Evolutionary conservation across 1,140 invertebrate species (phyloP).

Genomic region (Eumeta japonica): DNA sequence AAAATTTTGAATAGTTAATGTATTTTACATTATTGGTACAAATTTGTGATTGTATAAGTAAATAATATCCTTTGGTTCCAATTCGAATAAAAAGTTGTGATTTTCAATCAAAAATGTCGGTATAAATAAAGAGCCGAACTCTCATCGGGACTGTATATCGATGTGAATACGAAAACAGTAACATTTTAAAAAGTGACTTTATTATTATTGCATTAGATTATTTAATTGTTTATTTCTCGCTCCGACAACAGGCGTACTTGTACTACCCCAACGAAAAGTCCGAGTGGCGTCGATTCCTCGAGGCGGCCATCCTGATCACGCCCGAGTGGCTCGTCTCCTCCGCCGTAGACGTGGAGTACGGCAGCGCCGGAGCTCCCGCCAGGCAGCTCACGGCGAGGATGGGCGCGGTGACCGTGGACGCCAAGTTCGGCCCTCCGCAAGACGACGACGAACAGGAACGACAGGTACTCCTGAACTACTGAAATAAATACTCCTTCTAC

Average conservation of each 20-base stretch:
- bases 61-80: neutral
- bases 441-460: conserved; percentile 46
- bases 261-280: conserved; percentile 35
- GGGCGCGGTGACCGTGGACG: conserved; percentile 29
- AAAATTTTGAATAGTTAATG: neutral
- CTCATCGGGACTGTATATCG: neutral
- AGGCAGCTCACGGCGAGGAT: conserved; percentile 38
- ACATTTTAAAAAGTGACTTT: neutral
- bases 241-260: conserved; percentile 30
- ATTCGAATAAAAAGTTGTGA: no score
- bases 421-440: conserved; percentile 35
- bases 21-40: neutral
- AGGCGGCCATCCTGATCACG: conserved; percentile 30
- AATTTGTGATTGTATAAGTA: neutral
- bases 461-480: no score
- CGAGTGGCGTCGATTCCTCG: conserved; percentile 20
- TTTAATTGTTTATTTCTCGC: conserved; percentile 4
- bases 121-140: neutral
- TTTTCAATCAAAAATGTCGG: no score
- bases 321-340: conserved; percentile 33
- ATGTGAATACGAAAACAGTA: no score
- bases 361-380: conserved; percentile 23
- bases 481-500: no score
- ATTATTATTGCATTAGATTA: neutral
- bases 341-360: conserved; percentile 16